These are phyloP conservation scores for Polydrusus pterygomalis DNA, from an alignment of 2,888 invertebrate genomes.

Conservation along the genomic window DNA sequence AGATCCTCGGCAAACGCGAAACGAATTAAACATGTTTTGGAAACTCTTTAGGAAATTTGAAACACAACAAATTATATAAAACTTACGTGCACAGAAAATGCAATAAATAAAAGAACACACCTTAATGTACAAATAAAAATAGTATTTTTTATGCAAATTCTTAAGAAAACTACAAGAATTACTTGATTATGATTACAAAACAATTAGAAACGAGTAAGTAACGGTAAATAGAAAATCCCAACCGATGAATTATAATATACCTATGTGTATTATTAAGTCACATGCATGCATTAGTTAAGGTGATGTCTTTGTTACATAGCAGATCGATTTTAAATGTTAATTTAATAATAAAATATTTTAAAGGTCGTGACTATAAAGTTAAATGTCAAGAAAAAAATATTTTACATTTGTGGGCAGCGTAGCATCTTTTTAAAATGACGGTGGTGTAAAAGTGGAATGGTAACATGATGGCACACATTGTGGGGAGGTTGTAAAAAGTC, in stretches of 20 bases:
- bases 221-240: conserved; percentile 1
- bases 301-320: neutral
- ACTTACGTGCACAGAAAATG: conserved; percentile 4
- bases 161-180: conserved; percentile 8
- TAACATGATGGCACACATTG: neutral
- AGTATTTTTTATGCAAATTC: conserved; percentile 8
- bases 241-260: too few relatives aligned
- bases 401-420: neutral
- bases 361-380: conserved; percentile 10
- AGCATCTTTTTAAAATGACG: conserved; percentile 18
- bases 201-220: conserved; percentile 14
- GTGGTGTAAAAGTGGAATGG: neutral
- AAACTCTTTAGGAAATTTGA: neutral
- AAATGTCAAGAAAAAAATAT: conserved; percentile 30
- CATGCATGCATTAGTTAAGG: neutral
- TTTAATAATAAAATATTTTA: conserved; percentile 18
- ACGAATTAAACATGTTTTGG: neutral
- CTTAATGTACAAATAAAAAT: conserved; percentile 1
- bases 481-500: conserved; percentile 1
- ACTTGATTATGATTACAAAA: conserved; percentile 16
- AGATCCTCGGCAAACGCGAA: too few relatives aligned
- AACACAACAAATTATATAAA: conserved; percentile 1
- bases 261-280: neutral
- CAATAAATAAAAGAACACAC: conserved; percentile 10
- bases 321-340: conserved; percentile 20